Evolutionary conservation across 2,888 invertebrate genomes (phyloP).

Genomic region (Pseudeuparius sepicola): DNA sequence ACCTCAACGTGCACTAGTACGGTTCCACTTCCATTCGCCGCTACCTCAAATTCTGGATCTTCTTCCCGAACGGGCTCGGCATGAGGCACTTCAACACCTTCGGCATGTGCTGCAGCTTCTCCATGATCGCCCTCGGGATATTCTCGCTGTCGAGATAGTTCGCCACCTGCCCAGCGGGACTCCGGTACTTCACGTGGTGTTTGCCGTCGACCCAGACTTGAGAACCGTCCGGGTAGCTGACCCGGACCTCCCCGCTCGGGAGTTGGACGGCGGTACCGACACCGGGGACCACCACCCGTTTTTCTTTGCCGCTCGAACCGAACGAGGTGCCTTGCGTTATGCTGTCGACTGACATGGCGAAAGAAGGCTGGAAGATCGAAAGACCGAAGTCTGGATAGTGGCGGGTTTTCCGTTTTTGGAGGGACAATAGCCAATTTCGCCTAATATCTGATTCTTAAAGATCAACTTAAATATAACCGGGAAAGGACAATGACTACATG

Average conservation of each 20-base stretch:
- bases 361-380: constrained; percentile 36
- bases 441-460: too few relatives aligned
- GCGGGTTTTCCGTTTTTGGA: too few relatives aligned
- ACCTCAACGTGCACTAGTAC: too few relatives aligned
- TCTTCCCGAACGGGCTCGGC: constrained; percentile 30
- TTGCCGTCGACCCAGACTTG: constrained; percentile 36
- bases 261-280: constrained; percentile 35
- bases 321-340: constrained; percentile 25
- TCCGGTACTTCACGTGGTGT: constrained; percentile 33
- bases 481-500: too few relatives aligned
- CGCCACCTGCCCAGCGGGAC: constrained; percentile 32
- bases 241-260: constrained; percentile 34
- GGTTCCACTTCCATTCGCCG: too few relatives aligned
- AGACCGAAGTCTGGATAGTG: too few relatives aligned
- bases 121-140: constrained; percentile 36
- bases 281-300: constrained; percentile 33
- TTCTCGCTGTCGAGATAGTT: constrained; percentile 33
- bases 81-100: constrained; percentile 39
- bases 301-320: constrained; percentile 27
- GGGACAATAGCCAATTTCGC: too few relatives aligned
- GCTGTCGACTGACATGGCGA: constrained; percentile 31
- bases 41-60: constrained; percentile 28
- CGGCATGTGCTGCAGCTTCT: constrained; percentile 42
- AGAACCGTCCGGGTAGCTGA: constrained; percentile 35
- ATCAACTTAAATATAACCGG: too few relatives aligned